Percentiles rank a stretch among this genome's conserved stretches.
These are phyloP conservation scores for Morone chrysops DNA, from an alignment of 2,113 vertebrate genomes.

Conservation along the genomic window DNA sequence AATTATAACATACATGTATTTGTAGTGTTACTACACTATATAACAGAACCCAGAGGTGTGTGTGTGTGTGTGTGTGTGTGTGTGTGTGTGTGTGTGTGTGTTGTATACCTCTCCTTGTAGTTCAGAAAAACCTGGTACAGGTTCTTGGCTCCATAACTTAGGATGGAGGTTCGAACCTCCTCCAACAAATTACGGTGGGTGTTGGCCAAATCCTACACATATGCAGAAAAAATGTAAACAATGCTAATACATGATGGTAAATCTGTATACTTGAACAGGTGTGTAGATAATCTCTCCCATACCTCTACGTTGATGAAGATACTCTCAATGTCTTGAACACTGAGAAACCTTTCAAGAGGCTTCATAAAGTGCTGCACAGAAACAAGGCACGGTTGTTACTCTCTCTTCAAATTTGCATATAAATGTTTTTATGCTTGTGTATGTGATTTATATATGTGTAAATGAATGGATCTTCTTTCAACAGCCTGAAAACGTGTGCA, in stretches of 20 bases:
- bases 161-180: constrained; percentile 85
- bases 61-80: not conserved
- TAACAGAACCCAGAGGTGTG: too few species aligned
- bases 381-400: not conserved
- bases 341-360: constrained; percentile 89
- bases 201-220: constrained; percentile 85
- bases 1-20: not conserved
- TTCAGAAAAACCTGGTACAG: constrained; percentile 90
- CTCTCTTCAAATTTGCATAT: not conserved
- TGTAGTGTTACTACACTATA: not conserved
- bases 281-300: not conserved
- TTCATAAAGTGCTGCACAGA: constrained; percentile 90
- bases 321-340: constrained; percentile 86
- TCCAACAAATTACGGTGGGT: constrained; percentile 85
- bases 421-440: not conserved
- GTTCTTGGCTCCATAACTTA: constrained; percentile 64
- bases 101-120: constrained; percentile 89
- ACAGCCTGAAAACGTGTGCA: not conserved
- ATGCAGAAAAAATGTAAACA: constrained; percentile 4
- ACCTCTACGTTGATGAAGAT: constrained; percentile 94
- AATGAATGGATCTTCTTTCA: constrained; percentile 5
- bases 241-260: not conserved
- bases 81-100: not conserved
- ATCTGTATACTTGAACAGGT: not conserved
- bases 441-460: not conserved